phyloP scores from a whole-genome alignment of 2,113 vertebrate species.

The Neolamprologus hecqui region DNA sequence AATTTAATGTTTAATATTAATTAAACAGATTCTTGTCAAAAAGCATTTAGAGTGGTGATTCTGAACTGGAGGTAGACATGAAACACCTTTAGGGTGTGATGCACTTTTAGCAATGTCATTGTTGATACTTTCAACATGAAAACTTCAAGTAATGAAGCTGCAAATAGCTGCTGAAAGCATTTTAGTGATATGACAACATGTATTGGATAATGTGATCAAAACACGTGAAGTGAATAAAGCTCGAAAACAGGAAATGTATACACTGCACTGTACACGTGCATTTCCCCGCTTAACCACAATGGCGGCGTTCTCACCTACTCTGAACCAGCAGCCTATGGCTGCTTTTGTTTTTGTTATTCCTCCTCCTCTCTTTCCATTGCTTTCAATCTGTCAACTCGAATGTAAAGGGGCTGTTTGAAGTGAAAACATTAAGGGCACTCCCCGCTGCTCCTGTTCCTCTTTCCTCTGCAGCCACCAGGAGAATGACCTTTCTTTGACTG shows the following conservation, averaged over 20 bases:
- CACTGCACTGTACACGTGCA: not conserved
- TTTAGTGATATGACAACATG: not conserved
- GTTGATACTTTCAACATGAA: not conserved
- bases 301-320: not conserved
- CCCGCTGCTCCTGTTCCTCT: not conserved
- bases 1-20: not conserved
- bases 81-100: not conserved
- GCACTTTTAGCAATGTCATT: not conserved
- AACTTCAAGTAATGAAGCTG: not conserved
- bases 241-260: not conserved
- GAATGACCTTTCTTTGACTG: constrained; percentile 69
- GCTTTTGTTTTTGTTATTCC: constrained; percentile 16
- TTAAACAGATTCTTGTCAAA: not conserved
- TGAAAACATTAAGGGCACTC: constrained; percentile 58
- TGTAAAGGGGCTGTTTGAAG: constrained; percentile 49
- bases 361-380: not conserved
- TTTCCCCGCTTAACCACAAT: not conserved
- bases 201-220: not conserved
- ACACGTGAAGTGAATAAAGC: not conserved
- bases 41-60: not conserved
- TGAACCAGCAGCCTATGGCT: not conserved
- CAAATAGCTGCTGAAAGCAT: not conserved
- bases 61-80: not conserved
- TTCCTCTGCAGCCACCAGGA: constrained; percentile 21
- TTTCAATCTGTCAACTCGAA: constrained; percentile 13